Percentiles rank a stretch among this genome's conserved stretches.
Conservation (phyloP, 2,113 vertebrate genomes). For the Blennius ocellaris region DNA sequence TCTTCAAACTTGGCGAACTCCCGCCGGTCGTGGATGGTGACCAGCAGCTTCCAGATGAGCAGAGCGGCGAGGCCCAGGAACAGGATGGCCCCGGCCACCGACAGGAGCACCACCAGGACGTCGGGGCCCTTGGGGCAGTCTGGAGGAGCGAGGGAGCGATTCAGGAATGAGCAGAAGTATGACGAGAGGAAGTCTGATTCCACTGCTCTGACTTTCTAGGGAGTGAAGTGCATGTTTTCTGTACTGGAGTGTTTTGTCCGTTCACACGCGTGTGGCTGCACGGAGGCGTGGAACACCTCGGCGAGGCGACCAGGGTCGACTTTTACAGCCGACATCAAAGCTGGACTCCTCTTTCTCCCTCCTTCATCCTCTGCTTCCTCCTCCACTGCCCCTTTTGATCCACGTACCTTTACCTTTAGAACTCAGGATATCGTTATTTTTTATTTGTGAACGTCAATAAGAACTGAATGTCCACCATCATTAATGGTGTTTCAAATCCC, state of each 20-base stretch:
- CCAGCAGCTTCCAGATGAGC: constrained; percentile 97
- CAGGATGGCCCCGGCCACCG: constrained; percentile 92
- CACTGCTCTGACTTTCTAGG: not conserved
- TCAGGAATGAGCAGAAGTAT: constrained; percentile 15
- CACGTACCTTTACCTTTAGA: not conserved
- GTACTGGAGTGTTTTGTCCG: not conserved
- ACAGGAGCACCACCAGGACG: constrained; percentile 91
- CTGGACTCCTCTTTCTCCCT: constrained; percentile 45
- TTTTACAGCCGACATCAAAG: constrained; percentile 77
- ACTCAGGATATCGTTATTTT: no score
- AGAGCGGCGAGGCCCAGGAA: constrained; percentile 89
- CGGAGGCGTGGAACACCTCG: constrained; percentile 5
- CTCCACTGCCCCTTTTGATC: constrained; percentile 28
- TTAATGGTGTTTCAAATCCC: not conserved
- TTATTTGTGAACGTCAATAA: no score
- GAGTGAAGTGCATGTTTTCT: no score
- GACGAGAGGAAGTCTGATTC: constrained; percentile 25
- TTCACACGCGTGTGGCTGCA: not conserved
- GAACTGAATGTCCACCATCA: not conserved
- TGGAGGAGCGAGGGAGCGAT: constrained; percentile 59
- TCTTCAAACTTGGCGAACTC: constrained; percentile 98
- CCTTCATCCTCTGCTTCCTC: constrained; percentile 17
- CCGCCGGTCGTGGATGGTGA: constrained; percentile 95
- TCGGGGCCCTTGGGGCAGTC: constrained; percentile 94
- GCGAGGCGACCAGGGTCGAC: constrained; percentile 28